A percentile compares a stretch with the other conserved stretches of the same genome.
These are phyloP conservation scores for Apamea crenata DNA, from an alignment of 2,888 invertebrate genomes.

Conservation along the genomic window DNA sequence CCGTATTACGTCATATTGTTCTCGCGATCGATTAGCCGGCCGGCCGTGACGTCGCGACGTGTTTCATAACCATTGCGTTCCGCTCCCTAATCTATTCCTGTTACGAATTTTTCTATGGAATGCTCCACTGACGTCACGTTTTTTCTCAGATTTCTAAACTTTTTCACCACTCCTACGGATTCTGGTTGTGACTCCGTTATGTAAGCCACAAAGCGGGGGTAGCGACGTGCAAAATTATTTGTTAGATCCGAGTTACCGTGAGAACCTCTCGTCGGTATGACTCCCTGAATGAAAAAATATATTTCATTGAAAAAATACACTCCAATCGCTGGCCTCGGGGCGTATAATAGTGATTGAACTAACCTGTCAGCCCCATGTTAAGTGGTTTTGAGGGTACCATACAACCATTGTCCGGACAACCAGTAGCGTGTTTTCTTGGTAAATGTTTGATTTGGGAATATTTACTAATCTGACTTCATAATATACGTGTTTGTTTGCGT, in stretches of 20 bases:
- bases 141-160: constrained; percentile 39
- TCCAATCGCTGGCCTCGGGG: constrained; percentile 86
- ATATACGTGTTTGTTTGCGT: constrained; percentile 79
- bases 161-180: constrained; percentile 49
- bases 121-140: constrained; percentile 52
- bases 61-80: constrained; percentile 78
- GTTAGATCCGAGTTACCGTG: constrained; percentile 78
- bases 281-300: constrained; percentile 82
- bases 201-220: constrained; percentile 56
- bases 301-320: constrained; percentile 82
- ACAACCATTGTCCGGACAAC: constrained; percentile 85
- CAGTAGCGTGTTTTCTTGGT: constrained; percentile 89
- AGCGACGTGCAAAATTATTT: constrained; percentile 72
- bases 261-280: constrained; percentile 80
- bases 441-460: constrained; percentile 88
- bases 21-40: constrained; percentile 86
- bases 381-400: constrained; percentile 88
- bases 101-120: constrained; percentile 58
- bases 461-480: constrained; percentile 84
- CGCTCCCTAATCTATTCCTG: constrained; percentile 65
- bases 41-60: constrained; percentile 80
- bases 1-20: constrained; percentile 88
- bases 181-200: constrained; percentile 51
- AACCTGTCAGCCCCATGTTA: constrained; percentile 91
- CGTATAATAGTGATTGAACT: constrained; percentile 89